Percentiles rank a stretch among this genome's conserved stretches.
Conservation (phyloP, 1,140 invertebrate genomes). For the Trichonephila inaurata region DNA sequence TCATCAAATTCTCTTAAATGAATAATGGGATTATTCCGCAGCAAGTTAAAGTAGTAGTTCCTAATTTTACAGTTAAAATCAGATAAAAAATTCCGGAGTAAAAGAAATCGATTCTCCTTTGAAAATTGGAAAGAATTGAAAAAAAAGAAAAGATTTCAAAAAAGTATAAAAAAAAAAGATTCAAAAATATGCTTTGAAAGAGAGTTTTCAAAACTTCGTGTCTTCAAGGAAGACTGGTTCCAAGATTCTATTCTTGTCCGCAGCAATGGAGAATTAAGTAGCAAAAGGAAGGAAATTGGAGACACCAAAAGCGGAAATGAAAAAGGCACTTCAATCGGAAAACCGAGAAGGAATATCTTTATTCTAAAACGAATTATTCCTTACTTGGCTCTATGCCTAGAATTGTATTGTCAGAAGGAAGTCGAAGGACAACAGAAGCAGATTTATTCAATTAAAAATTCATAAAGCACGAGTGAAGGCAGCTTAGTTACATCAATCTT, state of each 20-base stretch:
- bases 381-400: neutral
- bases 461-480: neutral
- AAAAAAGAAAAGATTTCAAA: neutral
- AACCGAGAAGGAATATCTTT: conserved; percentile 8
- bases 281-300: neutral
- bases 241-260: neutral
- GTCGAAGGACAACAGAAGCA: neutral
- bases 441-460: neutral
- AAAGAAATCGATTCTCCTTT: neutral
- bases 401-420: neutral
- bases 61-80: no score
- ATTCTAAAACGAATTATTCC: neutral
- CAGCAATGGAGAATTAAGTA: conserved; percentile 21
- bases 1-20: no score
- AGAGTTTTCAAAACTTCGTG: neutral
- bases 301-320: conserved; percentile 14
- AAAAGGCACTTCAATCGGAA: neutral
- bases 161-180: neutral
- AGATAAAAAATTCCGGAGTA: no score
- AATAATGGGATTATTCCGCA: no score
- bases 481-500: neutral
- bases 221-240: neutral
- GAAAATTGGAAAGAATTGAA: neutral
- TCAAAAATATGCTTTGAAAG: neutral
- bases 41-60: no score